A percentile compares a stretch with the other conserved stretches of the same genome.
Evolutionary conservation across 2,113 vertebrate species (phyloP).

Genomic region (Cyprinodon variegatus): DNA sequence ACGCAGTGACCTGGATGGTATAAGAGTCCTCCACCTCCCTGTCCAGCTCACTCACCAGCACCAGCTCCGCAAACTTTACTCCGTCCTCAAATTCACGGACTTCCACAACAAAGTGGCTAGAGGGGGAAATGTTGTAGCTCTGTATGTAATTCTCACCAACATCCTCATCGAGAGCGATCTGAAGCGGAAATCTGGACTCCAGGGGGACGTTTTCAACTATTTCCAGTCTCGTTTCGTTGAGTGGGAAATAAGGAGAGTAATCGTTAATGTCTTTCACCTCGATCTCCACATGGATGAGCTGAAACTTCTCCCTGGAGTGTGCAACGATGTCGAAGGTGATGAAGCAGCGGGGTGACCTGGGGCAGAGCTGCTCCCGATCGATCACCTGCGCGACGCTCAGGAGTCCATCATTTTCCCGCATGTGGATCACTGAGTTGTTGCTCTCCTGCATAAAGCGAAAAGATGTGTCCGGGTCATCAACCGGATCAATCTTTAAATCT

Average conservation of each 20-base stretch:
- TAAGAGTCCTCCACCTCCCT: conserved; percentile 77
- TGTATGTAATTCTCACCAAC: conserved; percentile 81
- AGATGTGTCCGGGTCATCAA: conserved; percentile 57
- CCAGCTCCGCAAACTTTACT: conserved; percentile 72
- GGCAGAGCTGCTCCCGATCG: conserved; percentile 79
- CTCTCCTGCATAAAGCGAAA: conserved; percentile 77
- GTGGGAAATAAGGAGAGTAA: conserved; percentile 67
- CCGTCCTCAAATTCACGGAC: conserved; percentile 72
- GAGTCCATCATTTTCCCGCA: conserved; percentile 78
- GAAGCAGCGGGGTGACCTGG: conserved; percentile 70
- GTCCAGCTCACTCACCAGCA: conserved; percentile 75
- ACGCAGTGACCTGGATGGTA: conserved; percentile 68
- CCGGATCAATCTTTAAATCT: conserved; percentile 71
- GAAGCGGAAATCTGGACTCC: conserved; percentile 71
- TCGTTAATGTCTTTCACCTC: conserved; percentile 81
- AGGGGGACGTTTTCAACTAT: conserved; percentile 73
- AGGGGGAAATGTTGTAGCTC: conserved; percentile 75
- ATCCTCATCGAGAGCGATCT: conserved; percentile 75
- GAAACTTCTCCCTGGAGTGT: conserved; percentile 78
- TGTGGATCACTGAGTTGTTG: conserved; percentile 70
- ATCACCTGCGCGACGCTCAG: conserved; percentile 73
- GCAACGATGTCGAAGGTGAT: conserved; percentile 79
- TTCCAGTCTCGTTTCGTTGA: conserved; percentile 71
- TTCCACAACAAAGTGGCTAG: conserved; percentile 72
- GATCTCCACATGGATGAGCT: conserved; percentile 82